Conservation (phyloP, 2,113 vertebrate species). For the Garra rufa region DNA sequence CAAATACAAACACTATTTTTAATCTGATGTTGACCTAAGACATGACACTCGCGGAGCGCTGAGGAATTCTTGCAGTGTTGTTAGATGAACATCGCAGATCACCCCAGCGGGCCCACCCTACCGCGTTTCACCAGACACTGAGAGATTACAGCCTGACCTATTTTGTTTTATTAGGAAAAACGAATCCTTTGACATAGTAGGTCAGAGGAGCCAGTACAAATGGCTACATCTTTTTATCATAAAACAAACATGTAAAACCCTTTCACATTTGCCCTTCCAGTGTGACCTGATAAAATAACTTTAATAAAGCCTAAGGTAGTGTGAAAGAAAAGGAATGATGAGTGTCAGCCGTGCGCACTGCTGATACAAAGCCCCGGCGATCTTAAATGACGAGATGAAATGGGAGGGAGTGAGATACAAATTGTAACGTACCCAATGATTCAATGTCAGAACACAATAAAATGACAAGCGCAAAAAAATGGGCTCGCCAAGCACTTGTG, state of each 20-base stretch:
- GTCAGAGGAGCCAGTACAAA: constrained; percentile 44
- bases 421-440: constrained; percentile 48
- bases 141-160: constrained; percentile 56
- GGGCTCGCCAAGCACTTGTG: constrained; percentile 31
- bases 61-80: constrained; percentile 37
- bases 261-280: constrained; percentile 21
- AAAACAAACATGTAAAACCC: constrained; percentile 7
- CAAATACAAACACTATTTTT: constrained; percentile 49
- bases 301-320: constrained; percentile 7
- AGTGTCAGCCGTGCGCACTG: background rate
- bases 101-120: background rate
- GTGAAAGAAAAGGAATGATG: background rate
- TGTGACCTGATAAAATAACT: background rate
- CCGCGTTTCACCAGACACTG: constrained; percentile 45
- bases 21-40: constrained; percentile 53
- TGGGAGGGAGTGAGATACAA: constrained; percentile 42
- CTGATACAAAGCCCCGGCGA: background rate
- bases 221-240: background rate
- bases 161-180: constrained; percentile 52
- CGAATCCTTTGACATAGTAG: constrained; percentile 40
- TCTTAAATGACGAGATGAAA: constrained; percentile 26
- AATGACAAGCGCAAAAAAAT: constrained; percentile 46
- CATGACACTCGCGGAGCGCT: constrained; percentile 49
- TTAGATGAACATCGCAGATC: constrained; percentile 43
- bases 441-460: constrained; percentile 34